Percentiles rank a stretch among this genome's conserved stretches.
Evolutionary conservation across 2,888 invertebrate genomes (phyloP).

Genomic region (Hypomecis punctinalis): DNA sequence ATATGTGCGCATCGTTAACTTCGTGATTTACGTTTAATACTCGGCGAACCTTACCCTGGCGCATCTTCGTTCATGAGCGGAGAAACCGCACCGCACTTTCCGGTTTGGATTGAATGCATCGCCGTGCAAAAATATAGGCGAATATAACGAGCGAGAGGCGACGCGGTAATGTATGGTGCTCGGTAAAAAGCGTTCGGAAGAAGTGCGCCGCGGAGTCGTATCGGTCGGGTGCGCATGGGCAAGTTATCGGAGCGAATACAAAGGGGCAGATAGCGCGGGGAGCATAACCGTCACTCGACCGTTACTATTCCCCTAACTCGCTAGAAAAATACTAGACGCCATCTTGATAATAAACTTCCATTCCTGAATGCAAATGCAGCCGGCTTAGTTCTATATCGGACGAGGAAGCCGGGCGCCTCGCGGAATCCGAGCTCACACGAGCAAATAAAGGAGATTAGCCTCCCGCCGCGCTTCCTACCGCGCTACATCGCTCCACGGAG

Average conservation of each 20-base stretch:
- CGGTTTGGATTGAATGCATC: constrained; percentile 57
- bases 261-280: constrained; percentile 84
- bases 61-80: constrained; percentile 47
- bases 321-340: constrained; percentile 83
- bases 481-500: constrained; percentile 64
- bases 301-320: constrained; percentile 81
- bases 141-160: constrained; percentile 51
- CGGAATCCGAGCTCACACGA: constrained; percentile 55
- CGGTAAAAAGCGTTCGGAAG: constrained; percentile 74
- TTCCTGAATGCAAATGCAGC: constrained; percentile 64
- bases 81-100: constrained; percentile 45
- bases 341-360: constrained; percentile 66
- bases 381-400: constrained; percentile 61
- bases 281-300: constrained; percentile 83
- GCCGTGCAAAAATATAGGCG: constrained; percentile 59
- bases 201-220: constrained; percentile 76
- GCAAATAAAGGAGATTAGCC: constrained; percentile 71
- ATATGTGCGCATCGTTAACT: constrained; percentile 76
- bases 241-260: constrained; percentile 85
- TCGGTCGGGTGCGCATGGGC: constrained; percentile 84
- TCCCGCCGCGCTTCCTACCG: constrained; percentile 61
- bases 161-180: constrained; percentile 71
- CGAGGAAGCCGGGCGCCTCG: constrained; percentile 65
- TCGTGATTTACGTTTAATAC: constrained; percentile 70
- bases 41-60: constrained; percentile 68